Base-by-base conservation (phyloP, 2,888 invertebrate species). In the Coremacera marginata region DNA sequence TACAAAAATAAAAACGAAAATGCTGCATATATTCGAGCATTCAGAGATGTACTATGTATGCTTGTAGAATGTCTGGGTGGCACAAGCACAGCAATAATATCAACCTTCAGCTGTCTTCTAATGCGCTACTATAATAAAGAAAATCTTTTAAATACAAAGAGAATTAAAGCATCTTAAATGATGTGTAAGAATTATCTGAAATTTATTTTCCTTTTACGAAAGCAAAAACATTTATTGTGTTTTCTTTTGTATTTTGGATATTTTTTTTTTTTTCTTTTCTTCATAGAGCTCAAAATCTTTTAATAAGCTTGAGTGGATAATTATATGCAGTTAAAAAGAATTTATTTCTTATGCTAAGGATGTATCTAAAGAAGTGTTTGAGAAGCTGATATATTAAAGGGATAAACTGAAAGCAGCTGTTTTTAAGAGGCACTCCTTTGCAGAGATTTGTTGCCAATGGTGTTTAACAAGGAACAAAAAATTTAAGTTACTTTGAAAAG, bases 101-200 rank as follows among this genome's bases (percentile, higher is more conserved):
- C 44, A 44, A 44, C 44, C 11, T 44, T 44, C 44, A 44, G 4
- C 11, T 44, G 44, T 44, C 44, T 44, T 44, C 44, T 44, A 44
- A 44, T 44, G 44, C 44, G 44, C 14, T 44, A 1, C 11, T 44
- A 44, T 57, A 22, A 22, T 57, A 60, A 60, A 60, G 60, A 60
- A 9, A 60, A 37, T 65, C 65, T 22, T 9, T 37, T 37, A 19
- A n/a, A 44, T 67, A 67, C 44, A 67, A n/a, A 49, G 25, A 27
- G 68, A 49, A 51, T 68, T 68, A 68, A 68, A 25, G 14, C 51
- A 25, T 51, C 51, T 68, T 52, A 25, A 68, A 68, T 49, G 49
- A 68, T 68, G 68, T 49, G 51, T 8, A 49, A 22, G 68, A 51
- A 68, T 25, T 68, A 49, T 49, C 8, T n/a, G 63, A 31, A 16